Base-by-base conservation (phyloP, 2,113 vertebrate genomes). In the Mesocricetus auratus region DNA sequence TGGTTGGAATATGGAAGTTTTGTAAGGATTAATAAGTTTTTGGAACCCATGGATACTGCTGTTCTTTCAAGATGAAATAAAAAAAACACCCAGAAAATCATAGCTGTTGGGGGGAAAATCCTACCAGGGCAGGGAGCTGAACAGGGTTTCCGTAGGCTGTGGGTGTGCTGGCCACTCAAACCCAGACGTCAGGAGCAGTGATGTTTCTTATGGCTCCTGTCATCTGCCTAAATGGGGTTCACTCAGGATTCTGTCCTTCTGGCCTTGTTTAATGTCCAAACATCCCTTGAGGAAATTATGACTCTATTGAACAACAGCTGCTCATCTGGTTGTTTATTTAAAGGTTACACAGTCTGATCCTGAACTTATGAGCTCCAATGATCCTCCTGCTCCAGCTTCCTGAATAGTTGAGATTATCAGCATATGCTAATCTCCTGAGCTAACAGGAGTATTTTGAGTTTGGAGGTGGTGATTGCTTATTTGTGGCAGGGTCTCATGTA, bases 21-120 rank as follows among this genome's bases (percentile, higher is more conserved):
- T 97, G 95, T 83, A 91, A 97, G 93, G 97, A 98, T 97, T 98
- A 98, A 97, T 97, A 98, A 87, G 90, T 89, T 98, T 97, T 96
- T 87, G 33, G 92, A 98, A 97, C 66, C 81, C 73, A 60, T 11
- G 24, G n/a, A 1, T 5, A 33, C 86, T 92, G 85, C 93, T 97
- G 96, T 97, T 96, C 97, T 98, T 98, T 98, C 97, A 98, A 98
- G 96, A 96, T 93, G 97, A 47, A 66, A 45, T 66, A n/a, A 17
- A 94, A 68, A 68, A 13, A 12, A 36, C 39, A 58, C 62, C 56
- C 89, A 77, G 86, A 87, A 90, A 71, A 82, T 88, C 68, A 89
- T 9, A 42, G 78, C 89, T 68, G 36, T 45, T 47, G 39, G 21
- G 56, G 47, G 45, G 11, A 68, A 79, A 31, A 2, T 24, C 5